Conservation (phyloP, 2,888 invertebrate genomes). For the Meloe dianella region DNA sequence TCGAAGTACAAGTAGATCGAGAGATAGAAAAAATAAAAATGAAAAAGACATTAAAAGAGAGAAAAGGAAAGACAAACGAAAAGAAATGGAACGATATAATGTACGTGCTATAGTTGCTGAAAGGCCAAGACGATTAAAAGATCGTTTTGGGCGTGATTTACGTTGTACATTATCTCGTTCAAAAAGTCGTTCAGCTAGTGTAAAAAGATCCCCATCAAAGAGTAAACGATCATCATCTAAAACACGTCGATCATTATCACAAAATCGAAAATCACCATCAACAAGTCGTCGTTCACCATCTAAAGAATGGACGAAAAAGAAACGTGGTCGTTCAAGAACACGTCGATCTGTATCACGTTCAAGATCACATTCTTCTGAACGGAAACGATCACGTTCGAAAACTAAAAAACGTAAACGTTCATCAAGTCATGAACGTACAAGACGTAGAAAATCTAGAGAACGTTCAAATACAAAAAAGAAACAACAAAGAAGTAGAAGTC, state of each 20-base stretch:
- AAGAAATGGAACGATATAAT: constrained; percentile 83
- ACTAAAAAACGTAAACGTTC: constrained; percentile 50
- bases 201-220: constrained; percentile 41
- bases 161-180: constrained; percentile 42
- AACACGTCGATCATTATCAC: constrained; percentile 36
- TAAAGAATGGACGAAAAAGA: constrained; percentile 15
- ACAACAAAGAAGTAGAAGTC: constrained; percentile 56
- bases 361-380: constrained; percentile 30
- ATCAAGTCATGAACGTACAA: constrained; percentile 42
- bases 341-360: constrained; percentile 45
- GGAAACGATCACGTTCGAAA: constrained; percentile 47
- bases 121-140: constrained; percentile 68
- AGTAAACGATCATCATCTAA: constrained; percentile 31
- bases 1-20: constrained; percentile 56
- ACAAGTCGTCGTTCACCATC: constrained; percentile 21
- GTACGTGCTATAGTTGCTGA: constrained; percentile 79
- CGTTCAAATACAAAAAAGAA: constrained; percentile 51
- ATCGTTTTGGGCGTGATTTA: constrained; percentile 80
- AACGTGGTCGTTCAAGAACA: constrained; percentile 18
- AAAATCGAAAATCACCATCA: constrained; percentile 37
- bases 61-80: constrained; percentile 68
- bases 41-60: constrained; percentile 49
- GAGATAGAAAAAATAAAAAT: constrained; percentile 49
- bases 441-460: constrained; percentile 55
- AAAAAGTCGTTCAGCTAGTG: constrained; percentile 42